Evolutionary conservation across 1,140 invertebrate species (phyloP).

Genomic region (Chymomyza costata): DNA sequence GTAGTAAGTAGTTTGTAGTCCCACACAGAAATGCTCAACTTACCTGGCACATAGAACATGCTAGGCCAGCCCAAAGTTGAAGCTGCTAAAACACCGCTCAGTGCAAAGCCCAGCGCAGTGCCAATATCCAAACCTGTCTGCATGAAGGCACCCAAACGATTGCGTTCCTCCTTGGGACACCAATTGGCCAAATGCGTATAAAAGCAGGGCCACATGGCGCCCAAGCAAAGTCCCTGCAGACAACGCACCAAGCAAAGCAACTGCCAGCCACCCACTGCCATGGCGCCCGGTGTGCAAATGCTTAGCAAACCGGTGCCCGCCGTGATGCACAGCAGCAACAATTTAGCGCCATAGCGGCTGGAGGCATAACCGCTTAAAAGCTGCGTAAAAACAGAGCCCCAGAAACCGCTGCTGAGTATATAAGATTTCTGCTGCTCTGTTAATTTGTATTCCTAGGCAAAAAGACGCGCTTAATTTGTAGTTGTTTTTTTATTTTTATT

Average conservation of each 20-base stretch:
- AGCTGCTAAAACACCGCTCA: constrained; percentile 78
- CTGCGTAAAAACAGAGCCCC: constrained; percentile 76
- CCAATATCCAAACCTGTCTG: constrained; percentile 82
- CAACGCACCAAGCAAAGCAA: constrained; percentile 78
- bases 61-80: constrained; percentile 83
- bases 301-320: constrained; percentile 68
- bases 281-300: constrained; percentile 70
- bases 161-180: constrained; percentile 79
- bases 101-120: constrained; percentile 81
- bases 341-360: constrained; percentile 80
- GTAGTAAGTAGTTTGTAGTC: background rate
- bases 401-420: constrained; percentile 81
- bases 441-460: constrained; percentile 24
- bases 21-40: background rate
- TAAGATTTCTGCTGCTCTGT: constrained; percentile 41
- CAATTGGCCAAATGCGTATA: constrained; percentile 88
- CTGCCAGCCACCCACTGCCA: constrained; percentile 77
- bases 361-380: constrained; percentile 82
- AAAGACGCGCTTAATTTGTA: background rate
- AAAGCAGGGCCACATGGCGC: constrained; percentile 84
- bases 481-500: constrained; percentile 13
- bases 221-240: constrained; percentile 85
- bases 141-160: constrained; percentile 77
- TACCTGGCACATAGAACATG: constrained; percentile 83
- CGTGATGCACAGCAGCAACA: constrained; percentile 10